phyloP scores from a whole-genome alignment of 2,888 invertebrate genomes.

The Drosophila subsilvestris region DNA sequence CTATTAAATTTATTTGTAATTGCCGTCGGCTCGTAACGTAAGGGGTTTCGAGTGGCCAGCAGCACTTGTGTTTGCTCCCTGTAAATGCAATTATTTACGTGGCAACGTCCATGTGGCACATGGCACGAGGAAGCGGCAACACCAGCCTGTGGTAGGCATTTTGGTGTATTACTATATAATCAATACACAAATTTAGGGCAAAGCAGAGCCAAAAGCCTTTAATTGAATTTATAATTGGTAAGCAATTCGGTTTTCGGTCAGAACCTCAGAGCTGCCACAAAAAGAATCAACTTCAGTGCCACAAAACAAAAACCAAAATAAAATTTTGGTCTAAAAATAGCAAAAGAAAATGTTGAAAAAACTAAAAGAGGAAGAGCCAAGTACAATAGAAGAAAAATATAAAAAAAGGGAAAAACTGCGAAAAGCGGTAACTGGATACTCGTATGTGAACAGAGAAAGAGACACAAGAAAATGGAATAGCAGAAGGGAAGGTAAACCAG shows the following conservation, averaged over 20 bases:
- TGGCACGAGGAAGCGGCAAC: conserved; percentile 19
- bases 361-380: conserved; percentile 50
- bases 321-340: conserved; percentile 71
- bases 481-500: conserved; percentile 13
- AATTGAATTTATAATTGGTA: conserved; percentile 49
- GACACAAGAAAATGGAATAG: conserved; percentile 14
- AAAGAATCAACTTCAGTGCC: conserved; percentile 22
- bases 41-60: neutral
- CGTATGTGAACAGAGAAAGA: conserved; percentile 12
- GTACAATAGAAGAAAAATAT: conserved; percentile 41
- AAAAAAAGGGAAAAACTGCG: conserved; percentile 12
- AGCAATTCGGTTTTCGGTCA: conserved; percentile 40
- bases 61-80: neutral
- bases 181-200: conserved; percentile 51
- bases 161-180: conserved; percentile 68
- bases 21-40: conserved; percentile 20
- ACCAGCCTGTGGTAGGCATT: neutral
- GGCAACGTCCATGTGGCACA: conserved; percentile 53
- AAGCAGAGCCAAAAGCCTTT: conserved; percentile 48
- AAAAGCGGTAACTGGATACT: conserved; percentile 45
- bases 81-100: conserved; percentile 50
- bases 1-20: conserved; percentile 47
- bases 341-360: conserved; percentile 34
- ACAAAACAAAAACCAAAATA: conserved; percentile 65
- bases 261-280: conserved; percentile 48